Base-by-base conservation (phyloP, 23 tunicate species). In the Corella eumyota region DNA sequence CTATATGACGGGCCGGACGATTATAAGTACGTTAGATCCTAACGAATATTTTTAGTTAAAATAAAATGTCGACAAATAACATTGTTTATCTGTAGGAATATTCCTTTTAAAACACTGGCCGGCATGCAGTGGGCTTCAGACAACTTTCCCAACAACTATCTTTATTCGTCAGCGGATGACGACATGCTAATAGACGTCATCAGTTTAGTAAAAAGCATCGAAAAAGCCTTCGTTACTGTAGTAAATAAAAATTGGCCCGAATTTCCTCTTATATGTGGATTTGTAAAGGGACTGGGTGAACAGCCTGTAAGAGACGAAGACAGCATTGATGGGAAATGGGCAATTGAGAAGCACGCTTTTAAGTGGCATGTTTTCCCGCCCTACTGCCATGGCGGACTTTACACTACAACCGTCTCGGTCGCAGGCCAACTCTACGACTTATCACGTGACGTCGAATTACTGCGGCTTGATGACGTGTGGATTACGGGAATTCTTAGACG, bases 1-100 rank as follows among this genome's bases (percentile, higher is more conserved):
- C 83, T 67, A 59, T 76, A 76, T 56, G 68, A 76, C 35, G 83
- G 83, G 1, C 74, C 83, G 3, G 83, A 76, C 38, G 74, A 76
- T 28, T 76, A 76, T 62, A 67, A 45, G 83, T 69, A 38, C 20
- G 75, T 21, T 6, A 11, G 1, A 31, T 63, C n/a, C n/a, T n/a
- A n/a, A n/a, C n/a, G n/a, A n/a, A n/a, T n/a, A n/a, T n/a, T n/a
- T n/a, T n/a, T n/a, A n/a, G n/a, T n/a, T n/a, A n/a, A n/a, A n/a
- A n/a, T n/a, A n/a, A n/a, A n/a, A 21, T n/a, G 5, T 19, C 11
- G 15, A 40, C 48, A 9, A 40, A 40, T 40, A 40, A 40, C 48
- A 40, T n/a, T n/a, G n/a, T n/a, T 69, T 34, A 34, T 7, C 57
- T 37, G 3, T 53, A 69, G 75, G 30, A 56, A 69, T 37, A 69